Conservation (phyloP, 1,140 invertebrate genomes). For the Drosophila murphyi region DNA sequence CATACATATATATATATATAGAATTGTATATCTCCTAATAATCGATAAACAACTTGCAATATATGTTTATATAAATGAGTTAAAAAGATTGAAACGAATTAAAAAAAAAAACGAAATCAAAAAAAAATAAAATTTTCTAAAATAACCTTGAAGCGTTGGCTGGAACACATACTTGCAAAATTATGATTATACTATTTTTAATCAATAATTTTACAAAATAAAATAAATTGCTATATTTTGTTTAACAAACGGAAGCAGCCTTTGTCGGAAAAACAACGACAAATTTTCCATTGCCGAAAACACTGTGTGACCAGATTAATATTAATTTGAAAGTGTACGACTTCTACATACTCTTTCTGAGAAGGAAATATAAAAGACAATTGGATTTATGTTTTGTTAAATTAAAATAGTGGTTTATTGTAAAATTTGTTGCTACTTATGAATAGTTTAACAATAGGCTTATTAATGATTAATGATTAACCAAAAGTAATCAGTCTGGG, state of each 20-base stretch:
- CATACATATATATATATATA: conserved; percentile 27
- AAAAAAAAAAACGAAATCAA: conserved; percentile 20
- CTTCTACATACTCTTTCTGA: not conserved
- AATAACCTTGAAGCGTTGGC: conserved; percentile 23
- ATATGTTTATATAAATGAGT: conserved; percentile 57
- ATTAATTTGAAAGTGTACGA: too few species aligned
- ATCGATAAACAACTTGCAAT: conserved; percentile 56
- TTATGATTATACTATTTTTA: not conserved
- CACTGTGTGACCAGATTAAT: too few species aligned
- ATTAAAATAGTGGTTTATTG: conserved; percentile 36
- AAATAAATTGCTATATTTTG: conserved; percentile 42
- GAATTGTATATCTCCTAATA: conserved; percentile 60
- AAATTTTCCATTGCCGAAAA: too few species aligned
- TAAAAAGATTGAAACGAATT: conserved; percentile 40
- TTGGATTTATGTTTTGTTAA: conserved; percentile 2
- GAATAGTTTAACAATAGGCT: conserved; percentile 21
- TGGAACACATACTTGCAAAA: not conserved
- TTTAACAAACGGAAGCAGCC: conserved; percentile 25
- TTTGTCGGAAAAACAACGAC: too few species aligned
- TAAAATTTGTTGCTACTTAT: conserved; percentile 43
- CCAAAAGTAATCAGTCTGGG: conserved; percentile 24
- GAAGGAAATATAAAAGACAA: conserved; percentile 7
- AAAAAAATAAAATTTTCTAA: not conserved
- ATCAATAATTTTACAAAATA: not conserved
- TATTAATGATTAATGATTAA: conserved; percentile 6